Percentiles rank a stretch among this genome's conserved stretches.
Conservation (phyloP, 2,113 vertebrate genomes). For the human (Homo sapiens) region GRCh38 chr11:119368501-119369000, state of each 20-base stretch:
- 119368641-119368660: conserved; percentile 16
- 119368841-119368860: neutral
- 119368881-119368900: conserved; percentile 68
- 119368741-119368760: conserved; percentile 4
- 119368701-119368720: no score
- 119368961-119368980: conserved; percentile 73
- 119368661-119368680: conserved; percentile 3
- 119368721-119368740: neutral
- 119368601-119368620: conserved; percentile 48
- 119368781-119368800: conserved; percentile 29
- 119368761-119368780: neutral
- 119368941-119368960: conserved; percentile 68
- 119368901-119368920: conserved; percentile 64
- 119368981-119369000: conserved; percentile 68
- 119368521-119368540: conserved; percentile 57
- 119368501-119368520: conserved; percentile 39
- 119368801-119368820: neutral
- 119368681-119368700: neutral
- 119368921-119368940: conserved; percentile 75
- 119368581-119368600: conserved; percentile 68
- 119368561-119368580: conserved; percentile 56
- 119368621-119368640: neutral
- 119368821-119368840: conserved; percentile 2
- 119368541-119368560: conserved; percentile 64
- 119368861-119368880: conserved; percentile 59